phyloP scores from a whole-genome alignment of 2,888 invertebrate species.

The Smittia aterrima region DNA sequence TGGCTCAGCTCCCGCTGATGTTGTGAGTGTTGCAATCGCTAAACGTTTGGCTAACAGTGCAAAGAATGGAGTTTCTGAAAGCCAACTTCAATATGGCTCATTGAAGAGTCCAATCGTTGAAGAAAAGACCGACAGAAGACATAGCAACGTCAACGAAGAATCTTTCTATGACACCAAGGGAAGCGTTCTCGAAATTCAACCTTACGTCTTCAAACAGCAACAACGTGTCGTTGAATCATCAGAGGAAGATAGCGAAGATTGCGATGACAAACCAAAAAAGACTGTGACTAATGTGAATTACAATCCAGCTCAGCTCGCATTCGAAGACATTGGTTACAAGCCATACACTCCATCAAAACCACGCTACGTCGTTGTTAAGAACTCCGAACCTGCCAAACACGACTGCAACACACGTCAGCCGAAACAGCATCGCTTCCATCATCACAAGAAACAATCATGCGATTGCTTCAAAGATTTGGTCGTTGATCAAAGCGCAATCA shows the following conservation, averaged over 20 bases:
- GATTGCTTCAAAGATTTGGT: constrained; percentile 15
- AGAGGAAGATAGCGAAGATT: constrained; percentile 14
- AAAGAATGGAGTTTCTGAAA: constrained; percentile 54
- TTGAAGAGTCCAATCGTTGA: constrained; percentile 51
- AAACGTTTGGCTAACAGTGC: constrained; percentile 52
- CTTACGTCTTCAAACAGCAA: background rate
- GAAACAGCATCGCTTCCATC: background rate
- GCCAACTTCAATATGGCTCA: constrained; percentile 57
- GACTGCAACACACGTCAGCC: background rate
- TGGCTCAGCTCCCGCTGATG: constrained; percentile 53
- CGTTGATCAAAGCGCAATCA: constrained; percentile 18
- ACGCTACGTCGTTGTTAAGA: constrained; percentile 9
- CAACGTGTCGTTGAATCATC: background rate
- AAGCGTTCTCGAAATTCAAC: constrained; percentile 31
- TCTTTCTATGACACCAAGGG: constrained; percentile 22
- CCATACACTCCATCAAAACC: background rate
- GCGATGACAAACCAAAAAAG: background rate
- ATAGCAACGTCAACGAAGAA: constrained; percentile 22
- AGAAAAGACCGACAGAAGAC: background rate
- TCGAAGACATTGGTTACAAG: constrained; percentile 30
- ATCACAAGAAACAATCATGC: constrained; percentile 4
- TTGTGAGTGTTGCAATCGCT: constrained; percentile 55
- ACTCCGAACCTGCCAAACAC: constrained; percentile 18
- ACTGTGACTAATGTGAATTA: background rate
- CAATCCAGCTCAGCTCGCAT: constrained; percentile 14